Evolutionary conservation across 2,797 vertebrate genomes (phyloP), one percentile per base, ranked within the genome.

Genomic region (Coregonus ussuriensis): DNA sequence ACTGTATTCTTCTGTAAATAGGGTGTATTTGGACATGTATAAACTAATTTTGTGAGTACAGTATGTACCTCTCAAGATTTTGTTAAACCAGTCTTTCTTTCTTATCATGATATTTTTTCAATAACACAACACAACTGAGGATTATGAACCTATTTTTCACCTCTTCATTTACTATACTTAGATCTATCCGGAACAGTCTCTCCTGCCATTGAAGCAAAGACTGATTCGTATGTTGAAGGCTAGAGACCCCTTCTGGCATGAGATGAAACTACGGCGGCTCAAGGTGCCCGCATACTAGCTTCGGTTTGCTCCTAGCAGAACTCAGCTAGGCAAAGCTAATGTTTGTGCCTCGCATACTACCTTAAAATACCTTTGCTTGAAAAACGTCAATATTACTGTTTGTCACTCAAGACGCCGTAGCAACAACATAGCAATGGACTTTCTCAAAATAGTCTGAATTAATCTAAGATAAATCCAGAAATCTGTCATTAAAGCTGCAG

Each of bases 161-260:
- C 37, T 41, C 6, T 11, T 11, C 2, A 47, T 47, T 47, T 9
- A 47, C 41, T 11, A 56, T 18, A 56, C 53, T 4, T 56, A n/a
- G 9, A 47, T 47, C 9, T 47, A 47, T 47, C 53, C 13, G 4
- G 11, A 56, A 16, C 18, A 18, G 53, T 56, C 53, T 56, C 16
- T 56, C 15, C 53, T 16, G 53, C 53, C 5, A 56, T 18, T 54
- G 53, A 18, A 54, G 53, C 1, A 16, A 16, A 16, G 4, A 16
- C 16, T 56, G 4, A 16, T 56, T 56, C 9, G 4, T 5, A 7
- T 29, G 31, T 31, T 6, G 29, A 33, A 11, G 9, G 9, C 25
- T 33, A 81, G 81, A 71, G 89, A 76, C 91, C 84, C 62, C 91
- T 66, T 68, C 31, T 88, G 90, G 52, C 35, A 56, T 29, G 52